Base-by-base conservation (phyloP, 1,140 invertebrate genomes). In the Zophobas atratus region DNA sequence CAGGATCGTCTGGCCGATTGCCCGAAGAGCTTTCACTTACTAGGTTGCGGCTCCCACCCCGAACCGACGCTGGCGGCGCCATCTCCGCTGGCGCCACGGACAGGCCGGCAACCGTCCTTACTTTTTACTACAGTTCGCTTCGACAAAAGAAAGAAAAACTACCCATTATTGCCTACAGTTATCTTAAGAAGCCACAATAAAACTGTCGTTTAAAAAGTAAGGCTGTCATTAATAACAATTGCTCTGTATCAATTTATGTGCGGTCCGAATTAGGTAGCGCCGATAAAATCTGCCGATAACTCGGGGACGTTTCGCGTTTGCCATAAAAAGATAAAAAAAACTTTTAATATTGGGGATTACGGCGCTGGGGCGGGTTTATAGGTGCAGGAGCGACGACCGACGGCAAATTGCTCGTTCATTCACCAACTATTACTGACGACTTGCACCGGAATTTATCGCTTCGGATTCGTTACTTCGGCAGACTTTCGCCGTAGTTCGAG, bases 111-210 rank as follows among this genome's bases (percentile, higher is more conserved):
- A 84, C 79, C 82, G 82, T 84, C 79, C 83, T 84, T 83, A 84
- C 83, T 85, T 85, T 85, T 85, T 85, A 85, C 83, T 82, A 80
- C 84, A 78, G 82, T 80, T 79, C 79, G 70, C 67, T 75, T 76
- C 78, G 77, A 79, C 81, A 81, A 82, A 82, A 79, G 82, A 82
- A 82, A 84, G 82, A 84, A 84, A 84, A 84, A 83, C 84, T 81
- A 82, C 84, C 84, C 84, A 85, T 85, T 85, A 85, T 85, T 85
- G 84, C 84, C 84, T 85, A 85, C 84, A 82, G 84, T 85, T 85
- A 85, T 85, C 84, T 84, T 85, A 84, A 84, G 83, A 82, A 84
- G 83, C 81, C 82, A 82, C 84, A 84, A 85, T 85, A 85, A 85
- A 85, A 85, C 81, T 85, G 82, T 84, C 84, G 83, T 84, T 84